Evolutionary conservation across 2,113 vertebrate genomes (phyloP).

Genomic region (Cricetomys ansorgei): DNA sequence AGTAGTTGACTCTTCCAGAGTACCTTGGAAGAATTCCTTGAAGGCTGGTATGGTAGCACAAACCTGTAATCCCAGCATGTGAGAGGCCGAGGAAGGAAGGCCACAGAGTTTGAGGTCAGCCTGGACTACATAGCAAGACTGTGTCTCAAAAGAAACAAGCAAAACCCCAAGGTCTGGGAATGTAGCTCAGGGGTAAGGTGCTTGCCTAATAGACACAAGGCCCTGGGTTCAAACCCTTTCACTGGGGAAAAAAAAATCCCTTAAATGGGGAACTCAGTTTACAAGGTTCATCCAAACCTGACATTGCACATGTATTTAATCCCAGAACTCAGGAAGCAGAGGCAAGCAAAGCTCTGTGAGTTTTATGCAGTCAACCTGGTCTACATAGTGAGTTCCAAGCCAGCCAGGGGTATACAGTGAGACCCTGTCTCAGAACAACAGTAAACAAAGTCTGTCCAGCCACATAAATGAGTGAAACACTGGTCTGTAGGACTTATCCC

Average conservation of each 20-base stretch:
- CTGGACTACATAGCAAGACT: neutral
- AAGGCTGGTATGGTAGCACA: neutral
- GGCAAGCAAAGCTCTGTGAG: neutral
- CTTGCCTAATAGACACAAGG: neutral
- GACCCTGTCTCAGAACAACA: neutral
- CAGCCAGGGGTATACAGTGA: neutral
- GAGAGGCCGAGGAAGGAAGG: neutral
- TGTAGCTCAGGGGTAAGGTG: neutral
- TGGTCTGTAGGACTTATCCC: accelerated
- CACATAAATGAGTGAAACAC: neutral
- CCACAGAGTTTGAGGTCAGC: neutral
- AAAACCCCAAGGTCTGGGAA: neutral
- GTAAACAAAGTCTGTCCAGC: neutral
- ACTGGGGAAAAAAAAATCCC: neutral
- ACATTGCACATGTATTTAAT: neutral
- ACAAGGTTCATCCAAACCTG: neutral
- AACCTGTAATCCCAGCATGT: neutral
- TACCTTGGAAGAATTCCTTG: constrained; percentile 24
- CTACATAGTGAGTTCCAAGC: neutral
- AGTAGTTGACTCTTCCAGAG: neutral
- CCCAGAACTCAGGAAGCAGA: neutral
- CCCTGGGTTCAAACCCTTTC: neutral
- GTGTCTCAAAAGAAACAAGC: neutral
- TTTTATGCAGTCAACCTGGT: neutral
- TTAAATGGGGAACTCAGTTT: neutral